Conservation (phyloP, 2,888 invertebrate genomes). For the Morpho helenor region DNA sequence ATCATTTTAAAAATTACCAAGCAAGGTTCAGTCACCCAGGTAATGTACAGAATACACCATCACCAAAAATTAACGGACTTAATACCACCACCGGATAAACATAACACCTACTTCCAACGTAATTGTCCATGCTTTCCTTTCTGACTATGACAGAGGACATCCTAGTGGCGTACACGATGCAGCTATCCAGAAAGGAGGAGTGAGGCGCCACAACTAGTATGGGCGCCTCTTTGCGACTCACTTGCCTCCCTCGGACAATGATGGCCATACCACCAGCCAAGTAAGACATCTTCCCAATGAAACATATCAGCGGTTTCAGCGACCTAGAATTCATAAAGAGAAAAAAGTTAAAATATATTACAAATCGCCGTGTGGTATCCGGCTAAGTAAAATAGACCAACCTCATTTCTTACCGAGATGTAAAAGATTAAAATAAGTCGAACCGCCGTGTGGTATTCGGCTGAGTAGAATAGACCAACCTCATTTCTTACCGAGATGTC, state of each 20-base stretch:
- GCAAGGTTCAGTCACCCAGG: too few relatives aligned
- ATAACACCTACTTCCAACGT: conserved; percentile 90
- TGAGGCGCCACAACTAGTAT: conserved; percentile 93
- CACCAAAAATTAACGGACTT: conserved; percentile 3
- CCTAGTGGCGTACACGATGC: conserved; percentile 89
- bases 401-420: too few relatives aligned
- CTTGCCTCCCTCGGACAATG: conserved; percentile 87
- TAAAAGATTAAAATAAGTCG: too few relatives aligned
- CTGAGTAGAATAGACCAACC: too few relatives aligned
- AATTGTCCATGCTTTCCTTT: conserved; percentile 88
- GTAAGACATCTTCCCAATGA: conserved; percentile 86
- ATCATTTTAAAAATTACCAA: too few relatives aligned
- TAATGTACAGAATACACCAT: not conserved
- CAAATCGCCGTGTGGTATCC: too few relatives aligned
- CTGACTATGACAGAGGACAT: conserved; percentile 92
- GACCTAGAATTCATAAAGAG: conserved; percentile 59
- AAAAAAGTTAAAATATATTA: too few relatives aligned
- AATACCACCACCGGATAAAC: conserved; percentile 30
- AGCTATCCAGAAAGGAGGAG: conserved; percentile 92
- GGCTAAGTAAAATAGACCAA: too few relatives aligned
- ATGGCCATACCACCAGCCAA: conserved; percentile 89
- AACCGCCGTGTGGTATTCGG: too few relatives aligned
- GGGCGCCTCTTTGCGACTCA: conserved; percentile 87
- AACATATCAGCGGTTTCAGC: conserved; percentile 83
- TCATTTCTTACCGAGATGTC: too few relatives aligned